Evolutionary conservation across 2,797 vertebrate genomes (phyloP).

Genomic region (Ataeniobius toweri): DNA sequence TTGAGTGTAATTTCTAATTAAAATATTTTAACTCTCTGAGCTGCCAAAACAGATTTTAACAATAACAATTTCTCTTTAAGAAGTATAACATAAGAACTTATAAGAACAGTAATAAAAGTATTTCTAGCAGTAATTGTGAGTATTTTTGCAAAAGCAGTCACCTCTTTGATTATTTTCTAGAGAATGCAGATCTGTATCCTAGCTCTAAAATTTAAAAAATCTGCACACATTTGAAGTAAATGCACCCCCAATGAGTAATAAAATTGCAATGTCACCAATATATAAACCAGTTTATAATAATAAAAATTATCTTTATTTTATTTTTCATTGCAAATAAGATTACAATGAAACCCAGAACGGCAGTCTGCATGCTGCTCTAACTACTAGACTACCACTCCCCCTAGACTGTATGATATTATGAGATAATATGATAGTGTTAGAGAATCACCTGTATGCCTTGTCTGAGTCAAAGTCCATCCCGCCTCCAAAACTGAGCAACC

Average conservation of each 20-base stretch:
- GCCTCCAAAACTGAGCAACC: constrained; percentile 85
- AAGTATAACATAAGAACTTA: neutral
- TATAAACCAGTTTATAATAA: neutral
- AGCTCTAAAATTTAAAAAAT: neutral
- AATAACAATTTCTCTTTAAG: neutral
- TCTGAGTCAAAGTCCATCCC: constrained; percentile 94
- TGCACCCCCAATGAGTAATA: neutral
- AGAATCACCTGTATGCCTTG: constrained; percentile 89
- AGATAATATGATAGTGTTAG: neutral
- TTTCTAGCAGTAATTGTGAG: neutral
- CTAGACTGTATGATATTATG: neutral
- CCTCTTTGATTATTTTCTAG: neutral
- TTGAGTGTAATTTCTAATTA: neutral
- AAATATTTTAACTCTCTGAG: neutral
- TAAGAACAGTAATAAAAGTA: neutral
- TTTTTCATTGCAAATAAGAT: no score
- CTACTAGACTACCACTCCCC: no score
- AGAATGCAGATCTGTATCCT: neutral
- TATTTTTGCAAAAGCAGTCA: neutral
- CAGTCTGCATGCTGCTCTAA: no score
- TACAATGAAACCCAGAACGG: no score
- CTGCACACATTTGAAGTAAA: neutral
- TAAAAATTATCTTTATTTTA: no score
- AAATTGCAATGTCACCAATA: neutral
- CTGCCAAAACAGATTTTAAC: no score